Evolutionary conservation across 1,140 invertebrate species (phyloP).

Genomic region (Dendroctonus ponderosae): DNA sequence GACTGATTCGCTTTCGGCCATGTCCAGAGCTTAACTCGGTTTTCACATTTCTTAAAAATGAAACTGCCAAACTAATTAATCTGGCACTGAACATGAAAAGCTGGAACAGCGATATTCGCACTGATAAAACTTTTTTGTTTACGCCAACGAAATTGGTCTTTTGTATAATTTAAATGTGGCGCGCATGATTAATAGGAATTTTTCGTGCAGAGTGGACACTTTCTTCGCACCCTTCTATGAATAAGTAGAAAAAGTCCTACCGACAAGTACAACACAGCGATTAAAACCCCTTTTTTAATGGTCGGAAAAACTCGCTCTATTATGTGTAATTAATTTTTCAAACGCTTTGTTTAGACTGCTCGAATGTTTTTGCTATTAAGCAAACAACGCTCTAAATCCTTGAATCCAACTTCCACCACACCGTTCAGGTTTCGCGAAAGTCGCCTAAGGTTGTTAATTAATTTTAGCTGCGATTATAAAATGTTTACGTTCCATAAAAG

Average conservation of each 20-base stretch:
- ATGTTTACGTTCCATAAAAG: not conserved
- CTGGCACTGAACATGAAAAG: slow-evolving; percentile 6
- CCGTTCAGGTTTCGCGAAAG: too few relatives aligned
- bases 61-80: slow-evolving; percentile 10
- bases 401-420: not conserved
- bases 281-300: not conserved
- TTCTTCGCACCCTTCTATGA: slow-evolving; percentile 21
- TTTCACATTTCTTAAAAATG: too few relatives aligned
- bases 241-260: not conserved
- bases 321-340: too few relatives aligned
- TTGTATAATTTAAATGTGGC: slow-evolving; percentile 19
- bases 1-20: too few relatives aligned
- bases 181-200: slow-evolving; percentile 12
- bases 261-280: not conserved
- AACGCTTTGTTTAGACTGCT: not conserved
- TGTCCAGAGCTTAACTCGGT: too few relatives aligned
- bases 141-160: slow-evolving; percentile 17
- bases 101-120: slow-evolving; percentile 4
- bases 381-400: not conserved
- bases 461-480: not conserved
- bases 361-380: not conserved
- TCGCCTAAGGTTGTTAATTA: not conserved
- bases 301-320: too few relatives aligned
- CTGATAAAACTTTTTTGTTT: slow-evolving; percentile 26
- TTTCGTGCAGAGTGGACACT: slow-evolving; percentile 19